Evolutionary conservation across 2,888 invertebrate species (phyloP).

Genomic region (Silvanus unidentatus): DNA sequence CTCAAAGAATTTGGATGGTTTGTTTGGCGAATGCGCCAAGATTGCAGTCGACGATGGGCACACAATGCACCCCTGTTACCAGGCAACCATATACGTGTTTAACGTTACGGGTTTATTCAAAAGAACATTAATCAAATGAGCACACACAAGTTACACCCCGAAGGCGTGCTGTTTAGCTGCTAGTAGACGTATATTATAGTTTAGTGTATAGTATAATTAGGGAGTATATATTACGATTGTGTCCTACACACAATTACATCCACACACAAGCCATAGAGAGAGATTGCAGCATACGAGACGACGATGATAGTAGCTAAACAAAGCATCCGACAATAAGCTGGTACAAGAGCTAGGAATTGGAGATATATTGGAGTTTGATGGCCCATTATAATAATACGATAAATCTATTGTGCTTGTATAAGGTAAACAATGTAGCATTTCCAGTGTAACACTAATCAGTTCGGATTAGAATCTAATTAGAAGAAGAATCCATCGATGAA

Average conservation of each 20-base stretch:
- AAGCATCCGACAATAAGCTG: constrained; percentile 38
- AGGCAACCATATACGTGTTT: neutral
- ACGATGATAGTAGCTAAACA: constrained; percentile 17
- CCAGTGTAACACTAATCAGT: too few relatives aligned
- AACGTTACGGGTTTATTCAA: neutral
- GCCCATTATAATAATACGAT: too few relatives aligned
- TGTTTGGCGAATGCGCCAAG: too few relatives aligned
- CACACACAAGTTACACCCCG: constrained; percentile 6
- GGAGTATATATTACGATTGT: constrained; percentile 19
- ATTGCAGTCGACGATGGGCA: too few relatives aligned
- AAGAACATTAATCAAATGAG: constrained; percentile 6
- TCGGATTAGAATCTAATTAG: too few relatives aligned
- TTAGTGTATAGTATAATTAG: constrained; percentile 14
- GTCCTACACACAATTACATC: constrained; percentile 16
- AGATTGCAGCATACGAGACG: neutral
- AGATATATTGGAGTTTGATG: too few relatives aligned
- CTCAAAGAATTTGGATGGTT: too few relatives aligned
- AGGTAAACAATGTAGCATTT: too few relatives aligned
- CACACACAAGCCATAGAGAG: neutral
- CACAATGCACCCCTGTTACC: too few relatives aligned
- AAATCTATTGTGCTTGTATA: too few relatives aligned
- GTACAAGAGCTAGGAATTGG: constrained; percentile 35
- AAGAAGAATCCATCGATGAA: too few relatives aligned
- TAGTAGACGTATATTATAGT: constrained; percentile 4
- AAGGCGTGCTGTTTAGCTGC: constrained; percentile 1